These are phyloP conservation scores for Portevinia maculata DNA, from an alignment of 2,888 invertebrate species.

Conservation along the genomic window DNA sequence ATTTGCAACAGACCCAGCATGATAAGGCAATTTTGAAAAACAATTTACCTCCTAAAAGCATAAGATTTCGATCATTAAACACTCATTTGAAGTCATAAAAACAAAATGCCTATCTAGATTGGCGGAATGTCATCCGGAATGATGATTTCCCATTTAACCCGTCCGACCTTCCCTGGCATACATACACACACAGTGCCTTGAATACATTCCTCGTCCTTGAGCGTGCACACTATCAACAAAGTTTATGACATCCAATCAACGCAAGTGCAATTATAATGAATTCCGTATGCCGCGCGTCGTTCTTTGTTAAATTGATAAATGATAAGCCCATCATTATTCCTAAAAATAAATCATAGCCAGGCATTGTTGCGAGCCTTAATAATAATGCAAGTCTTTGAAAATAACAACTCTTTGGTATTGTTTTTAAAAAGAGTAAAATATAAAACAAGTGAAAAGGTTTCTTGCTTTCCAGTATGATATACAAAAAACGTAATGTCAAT, in stretches of 20 bases:
- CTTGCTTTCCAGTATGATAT: too few relatives aligned
- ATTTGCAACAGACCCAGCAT: background rate
- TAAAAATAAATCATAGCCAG: background rate
- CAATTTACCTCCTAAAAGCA: background rate
- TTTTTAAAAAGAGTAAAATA: too few relatives aligned
- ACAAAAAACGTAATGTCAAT: too few relatives aligned
- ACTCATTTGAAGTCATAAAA: conserved; percentile 55
- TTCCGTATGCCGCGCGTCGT: background rate
- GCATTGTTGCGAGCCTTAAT: background rate
- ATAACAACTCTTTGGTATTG: too few relatives aligned
- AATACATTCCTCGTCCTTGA: background rate
- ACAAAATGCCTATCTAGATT: conserved; percentile 14
- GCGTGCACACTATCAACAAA: background rate
- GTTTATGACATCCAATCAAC: background rate
- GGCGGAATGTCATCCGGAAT: background rate
- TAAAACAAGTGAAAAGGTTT: too few relatives aligned
- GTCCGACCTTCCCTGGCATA: too few relatives aligned
- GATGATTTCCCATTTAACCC: too few relatives aligned
- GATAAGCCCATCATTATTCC: background rate
- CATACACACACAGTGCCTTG: too few relatives aligned
- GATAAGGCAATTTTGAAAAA: too few relatives aligned
- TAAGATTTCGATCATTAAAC: conserved; percentile 32
- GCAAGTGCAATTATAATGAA: background rate
- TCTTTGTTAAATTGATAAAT: background rate
- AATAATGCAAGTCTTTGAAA: background rate